Evolutionary conservation across 2,113 vertebrate species (phyloP), one percentile per base, ranked within the genome.

Genomic region (Rallus limicola): DNA sequence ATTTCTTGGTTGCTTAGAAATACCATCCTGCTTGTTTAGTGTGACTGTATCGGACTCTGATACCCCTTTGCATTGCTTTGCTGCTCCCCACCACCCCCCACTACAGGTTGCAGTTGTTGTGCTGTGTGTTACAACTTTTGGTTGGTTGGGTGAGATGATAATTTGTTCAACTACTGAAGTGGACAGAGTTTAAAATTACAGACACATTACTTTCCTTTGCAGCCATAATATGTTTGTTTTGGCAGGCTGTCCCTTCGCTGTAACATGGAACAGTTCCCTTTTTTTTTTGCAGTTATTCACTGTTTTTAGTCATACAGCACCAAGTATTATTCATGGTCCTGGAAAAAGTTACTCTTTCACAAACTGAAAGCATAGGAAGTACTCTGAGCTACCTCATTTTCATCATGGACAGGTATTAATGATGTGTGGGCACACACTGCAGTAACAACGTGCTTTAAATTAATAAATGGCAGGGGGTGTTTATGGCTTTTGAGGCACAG

Each of bases 141-240:
- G 33, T 91, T 94, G 77, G 69, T 92, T 76, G 88, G 58, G 90
- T 42, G 91, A 95, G 92, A 93, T 87, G 86, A 95, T 96, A 96
- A 96, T 77, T 95, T 92, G 92, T 75, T 93, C 80, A 93, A 87
- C 92, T 87, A 82, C 96, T 82, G 36, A 93, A 96, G 93, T 96
- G 95, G 95, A 95, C 96, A 70, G 88, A 88, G 93, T 95, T 97
- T 96, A 96, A 96, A 95, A 95, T 95, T 95, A 93, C 96, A 96
- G 96, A 96, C 92, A 84, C 95, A 64, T 94, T 96, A 79, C 92
- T 96, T 96, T 96, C 80, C 91, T 97, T 82, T 50, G 83, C 95
- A 96, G 95, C 96, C 96, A 92, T 94, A 93, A 95, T 95, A 87
- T 97, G 86, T 97, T 96, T 96, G 88, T 72, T 93, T 95, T 96